These are phyloP conservation scores for Drymodes brunneopygia DNA, from an alignment of 2,113 vertebrate genomes.

Conservation along the genomic window DNA sequence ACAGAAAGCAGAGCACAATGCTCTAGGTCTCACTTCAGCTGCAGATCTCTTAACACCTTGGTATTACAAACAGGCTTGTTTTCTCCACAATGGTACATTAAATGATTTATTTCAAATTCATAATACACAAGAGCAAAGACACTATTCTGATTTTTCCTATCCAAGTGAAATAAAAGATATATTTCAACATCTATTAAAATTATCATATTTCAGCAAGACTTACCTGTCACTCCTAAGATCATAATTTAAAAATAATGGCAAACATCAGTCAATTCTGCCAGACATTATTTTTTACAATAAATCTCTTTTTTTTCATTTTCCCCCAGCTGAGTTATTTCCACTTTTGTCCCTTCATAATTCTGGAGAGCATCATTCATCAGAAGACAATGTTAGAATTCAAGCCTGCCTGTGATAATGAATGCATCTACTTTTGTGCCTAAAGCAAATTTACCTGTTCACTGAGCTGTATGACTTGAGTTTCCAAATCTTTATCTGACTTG, in stretches of 20 bases:
- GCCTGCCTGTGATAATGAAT: not conserved
- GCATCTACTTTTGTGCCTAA: not conserved
- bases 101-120: not conserved
- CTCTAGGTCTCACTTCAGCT: not conserved
- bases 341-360: not conserved
- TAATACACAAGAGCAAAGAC: not conserved
- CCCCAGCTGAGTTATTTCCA: not conserved
- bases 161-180: not conserved
- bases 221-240: not conserved
- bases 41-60: not conserved
- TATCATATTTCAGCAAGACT: not conserved
- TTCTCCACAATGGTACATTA: not conserved
- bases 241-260: not conserved
- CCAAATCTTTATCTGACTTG: constrained; percentile 96
- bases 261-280: not conserved
- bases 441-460: constrained; percentile 86
- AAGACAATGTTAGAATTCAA: not conserved
- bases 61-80: not conserved
- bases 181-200: not conserved
- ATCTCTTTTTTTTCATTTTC: not conserved
- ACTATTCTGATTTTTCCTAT: not conserved
- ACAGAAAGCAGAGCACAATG: not conserved
- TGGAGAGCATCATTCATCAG: not conserved
- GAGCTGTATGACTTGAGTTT: constrained; percentile 94
- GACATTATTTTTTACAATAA: not conserved